Evolutionary conservation across 2,888 invertebrate genomes (phyloP).

Genomic region (Parapristionchus giblindavisi): DNA sequence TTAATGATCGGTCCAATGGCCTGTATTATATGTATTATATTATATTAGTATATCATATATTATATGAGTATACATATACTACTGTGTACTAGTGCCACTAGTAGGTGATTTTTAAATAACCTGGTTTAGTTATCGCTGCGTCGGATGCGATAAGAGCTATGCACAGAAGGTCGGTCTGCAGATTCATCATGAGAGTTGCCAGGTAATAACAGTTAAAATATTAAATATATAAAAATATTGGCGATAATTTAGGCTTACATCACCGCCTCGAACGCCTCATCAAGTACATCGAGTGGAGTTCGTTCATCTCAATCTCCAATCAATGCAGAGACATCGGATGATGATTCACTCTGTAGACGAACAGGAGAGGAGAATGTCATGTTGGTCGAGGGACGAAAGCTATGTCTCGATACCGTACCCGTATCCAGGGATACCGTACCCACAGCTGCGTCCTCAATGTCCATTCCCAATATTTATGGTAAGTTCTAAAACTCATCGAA

Average conservation of each 20-base stretch:
- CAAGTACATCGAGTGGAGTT: background rate
- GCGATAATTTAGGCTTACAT: background rate
- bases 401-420: background rate
- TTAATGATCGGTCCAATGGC: background rate
- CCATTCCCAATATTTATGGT: slow-evolving; percentile 35
- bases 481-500: background rate
- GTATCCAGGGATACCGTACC: background rate
- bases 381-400: slow-evolving; percentile 35
- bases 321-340: slow-evolving; percentile 42
- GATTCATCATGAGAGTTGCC: slow-evolving; percentile 67
- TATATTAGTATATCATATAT: background rate
- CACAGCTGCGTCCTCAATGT: too few relatives aligned
- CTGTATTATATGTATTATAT: background rate
- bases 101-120: too few relatives aligned
- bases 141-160: slow-evolving; percentile 64
- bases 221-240: background rate
- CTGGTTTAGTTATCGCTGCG: slow-evolving; percentile 57
- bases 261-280: slow-evolving; percentile 16
- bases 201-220: slow-evolving; percentile 13
- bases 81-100: too few relatives aligned
- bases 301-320: slow-evolving; percentile 41
- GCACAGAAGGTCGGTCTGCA: slow-evolving; percentile 67
- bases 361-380: slow-evolving; percentile 36
- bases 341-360: slow-evolving; percentile 37
- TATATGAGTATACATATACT: background rate